phyloP scores from a whole-genome alignment of 2,888 invertebrate genomes.

The Nineta flava region DNA sequence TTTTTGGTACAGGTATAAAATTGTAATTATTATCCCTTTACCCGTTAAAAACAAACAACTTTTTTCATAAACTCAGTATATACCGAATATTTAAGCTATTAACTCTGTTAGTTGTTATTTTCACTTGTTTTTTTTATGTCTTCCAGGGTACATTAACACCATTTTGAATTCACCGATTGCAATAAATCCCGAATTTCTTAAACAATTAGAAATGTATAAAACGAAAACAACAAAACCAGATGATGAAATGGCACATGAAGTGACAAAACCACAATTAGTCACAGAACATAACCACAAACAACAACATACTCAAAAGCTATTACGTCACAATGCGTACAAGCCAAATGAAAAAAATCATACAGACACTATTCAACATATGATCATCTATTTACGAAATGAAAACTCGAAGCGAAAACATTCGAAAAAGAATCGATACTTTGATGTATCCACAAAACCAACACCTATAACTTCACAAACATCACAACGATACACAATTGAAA shows the following conservation, averaged over 20 bases:
- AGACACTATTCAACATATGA: slow-evolving; percentile 7
- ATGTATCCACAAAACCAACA: neutral
- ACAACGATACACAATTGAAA: too few relatives aligned
- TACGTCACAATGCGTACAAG: neutral
- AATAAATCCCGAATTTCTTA: slow-evolving; percentile 3
- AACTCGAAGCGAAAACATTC: neutral
- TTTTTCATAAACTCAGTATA: too few relatives aligned
- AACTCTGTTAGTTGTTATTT: too few relatives aligned
- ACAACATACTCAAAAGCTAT: neutral
- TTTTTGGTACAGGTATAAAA: too few relatives aligned
- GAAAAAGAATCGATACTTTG: neutral
- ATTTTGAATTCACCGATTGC: slow-evolving; percentile 4
- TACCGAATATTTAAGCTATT: too few relatives aligned
- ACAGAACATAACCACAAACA: neutral
- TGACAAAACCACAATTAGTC: neutral
- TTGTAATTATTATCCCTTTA: too few relatives aligned
- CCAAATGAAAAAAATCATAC: neutral
- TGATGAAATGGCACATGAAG: neutral
- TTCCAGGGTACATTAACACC: slow-evolving; percentile 3
- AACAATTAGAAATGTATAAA: neutral
- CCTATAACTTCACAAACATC: too few relatives aligned
- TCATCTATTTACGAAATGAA: slow-evolving; percentile 3
- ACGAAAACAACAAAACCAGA: neutral
- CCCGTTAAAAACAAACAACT: too few relatives aligned
- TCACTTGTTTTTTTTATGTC: too few relatives aligned